Percentiles rank a stretch among this genome's conserved stretches.
Conservation (phyloP, 2,113 vertebrate species). For the Solea senegalensis region DNA sequence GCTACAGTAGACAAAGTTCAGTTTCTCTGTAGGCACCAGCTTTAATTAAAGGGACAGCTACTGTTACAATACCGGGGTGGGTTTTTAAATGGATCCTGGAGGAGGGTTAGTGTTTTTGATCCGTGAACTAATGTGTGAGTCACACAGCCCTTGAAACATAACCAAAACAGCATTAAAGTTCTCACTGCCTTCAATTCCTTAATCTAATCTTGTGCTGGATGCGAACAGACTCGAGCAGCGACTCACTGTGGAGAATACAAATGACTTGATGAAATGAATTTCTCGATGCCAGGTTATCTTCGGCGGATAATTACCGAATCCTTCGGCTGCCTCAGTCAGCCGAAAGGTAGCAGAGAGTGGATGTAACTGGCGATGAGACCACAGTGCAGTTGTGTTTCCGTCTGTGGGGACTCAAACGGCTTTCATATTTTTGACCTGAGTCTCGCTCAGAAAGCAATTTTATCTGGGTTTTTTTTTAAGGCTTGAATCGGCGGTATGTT, state of each 20-base stretch:
- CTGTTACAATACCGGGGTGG: conserved; percentile 7
- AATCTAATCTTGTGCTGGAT: conserved; percentile 34
- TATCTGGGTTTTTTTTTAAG: conserved; percentile 29
- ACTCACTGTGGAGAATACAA: conserved; percentile 46
- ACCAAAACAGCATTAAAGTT: conserved; percentile 28
- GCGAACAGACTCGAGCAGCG: conserved; percentile 14
- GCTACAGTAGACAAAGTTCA: background rate
- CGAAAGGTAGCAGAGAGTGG: conserved; percentile 21
- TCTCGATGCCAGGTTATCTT: conserved; percentile 49
- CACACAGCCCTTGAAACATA: conserved; percentile 2
- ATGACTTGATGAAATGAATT: conserved; percentile 51
- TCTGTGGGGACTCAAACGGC: conserved; percentile 9
- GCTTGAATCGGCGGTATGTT: conserved; percentile 17
- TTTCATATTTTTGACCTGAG: conserved; percentile 21
- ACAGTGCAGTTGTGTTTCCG: conserved; percentile 14
- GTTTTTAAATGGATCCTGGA: conserved; percentile 22
- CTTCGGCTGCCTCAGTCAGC: conserved; percentile 40
- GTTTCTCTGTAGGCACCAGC: background rate
- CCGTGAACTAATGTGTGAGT: conserved; percentile 1
- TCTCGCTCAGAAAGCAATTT: conserved; percentile 33
- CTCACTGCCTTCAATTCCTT: conserved; percentile 21
- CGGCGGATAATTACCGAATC: conserved; percentile 58
- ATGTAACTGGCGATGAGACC: conserved; percentile 23
- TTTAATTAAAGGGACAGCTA: background rate
- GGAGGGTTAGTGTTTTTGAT: conserved; percentile 7